A percentile compares a stretch with the other conserved stretches of the same genome.
phyloP scores from a whole-genome alignment of 1,140 invertebrate species.

The Gryllus bimaculatus region DNA sequence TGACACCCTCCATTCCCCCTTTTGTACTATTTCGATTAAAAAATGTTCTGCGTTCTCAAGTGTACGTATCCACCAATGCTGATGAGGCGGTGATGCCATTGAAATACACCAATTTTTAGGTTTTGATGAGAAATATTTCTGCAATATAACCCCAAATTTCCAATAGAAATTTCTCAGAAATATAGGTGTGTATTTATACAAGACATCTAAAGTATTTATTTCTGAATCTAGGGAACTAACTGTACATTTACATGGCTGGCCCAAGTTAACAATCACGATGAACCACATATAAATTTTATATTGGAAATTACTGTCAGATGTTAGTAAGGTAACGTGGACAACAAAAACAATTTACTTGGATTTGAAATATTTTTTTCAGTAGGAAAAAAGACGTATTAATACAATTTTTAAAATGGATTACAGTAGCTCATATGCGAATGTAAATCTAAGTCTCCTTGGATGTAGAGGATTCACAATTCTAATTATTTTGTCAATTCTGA shows the following conservation, averaged over 20 bases:
- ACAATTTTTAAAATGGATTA: not conserved
- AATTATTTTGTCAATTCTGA: not conserved
- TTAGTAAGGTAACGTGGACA: no score
- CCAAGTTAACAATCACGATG: not conserved
- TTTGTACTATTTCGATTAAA: no score
- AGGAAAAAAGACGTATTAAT: not conserved
- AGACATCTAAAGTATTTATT: constrained; percentile 1
- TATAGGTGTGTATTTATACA: not conserved
- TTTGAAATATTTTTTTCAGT: not conserved
- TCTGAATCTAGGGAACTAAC: not conserved
- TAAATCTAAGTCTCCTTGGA: not conserved
- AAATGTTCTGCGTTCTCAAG: no score
- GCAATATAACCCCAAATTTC: not conserved
- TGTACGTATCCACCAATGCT: no score
- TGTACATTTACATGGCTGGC: not conserved
- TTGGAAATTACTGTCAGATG: no score
- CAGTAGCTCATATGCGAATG: not conserved
- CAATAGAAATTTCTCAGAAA: not conserved
- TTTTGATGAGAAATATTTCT: no score
- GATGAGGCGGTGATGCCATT: no score
- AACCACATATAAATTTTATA: no score
- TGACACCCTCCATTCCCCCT: no score
- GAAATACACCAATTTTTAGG: no score
- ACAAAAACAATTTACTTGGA: not conserved
- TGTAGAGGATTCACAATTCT: not conserved